Base-by-base conservation (phyloP, 2,888 invertebrate genomes). In the Coenonympha arcania region DNA sequence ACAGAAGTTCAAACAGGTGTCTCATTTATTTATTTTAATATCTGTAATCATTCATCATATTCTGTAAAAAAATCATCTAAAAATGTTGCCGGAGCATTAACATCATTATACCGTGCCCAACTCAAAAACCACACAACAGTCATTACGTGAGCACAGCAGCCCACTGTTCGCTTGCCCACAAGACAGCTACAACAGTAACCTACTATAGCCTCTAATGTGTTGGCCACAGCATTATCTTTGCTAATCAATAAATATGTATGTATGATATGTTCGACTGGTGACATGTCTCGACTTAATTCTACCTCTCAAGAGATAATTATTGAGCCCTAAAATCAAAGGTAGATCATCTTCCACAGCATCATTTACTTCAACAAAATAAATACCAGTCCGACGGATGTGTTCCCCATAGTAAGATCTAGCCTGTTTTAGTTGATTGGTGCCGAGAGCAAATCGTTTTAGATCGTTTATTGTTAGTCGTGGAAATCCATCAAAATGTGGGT, bases 391-490 rank as follows among this genome's bases (percentile, higher is more conserved):
- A 33, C 31, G 31, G 41, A n/a, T n/a, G n/a, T n/a, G n/a, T n/a
- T n/a, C n/a, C n/a, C n/a, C n/a, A n/a, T n/a, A n/a, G n/a, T n/a
- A n/a, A n/a, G n/a, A 28, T 33, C n/a, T 18, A 20, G 43, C 33
- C 20, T 43, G 43, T 33, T 43, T 43, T 11, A 43, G 31, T 33
- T 22, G 43, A 22, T 43, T 33, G 20, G 43, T 22, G 6, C 43
- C 43, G 8, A 43, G 18, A 13, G 43, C 31, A 43, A 43, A 43
- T 19, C 11, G 31, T 43, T 43, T 43, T 33, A 43, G 22, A 43
- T 43, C 43, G 22, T 30, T 22, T 28, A 43, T 43, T 31, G 22
- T 18, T 20, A 43, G 20, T 15, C 20, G 31, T 20, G 43, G 26
- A 26, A 40, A 40, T 13, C 26, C 13, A 15, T 40, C 39, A 6